Evolutionary conservation across 2,113 vertebrate genomes (phyloP), one percentile per base, ranked within the genome.

Genomic region (Pristiophorus japonicus): DNA sequence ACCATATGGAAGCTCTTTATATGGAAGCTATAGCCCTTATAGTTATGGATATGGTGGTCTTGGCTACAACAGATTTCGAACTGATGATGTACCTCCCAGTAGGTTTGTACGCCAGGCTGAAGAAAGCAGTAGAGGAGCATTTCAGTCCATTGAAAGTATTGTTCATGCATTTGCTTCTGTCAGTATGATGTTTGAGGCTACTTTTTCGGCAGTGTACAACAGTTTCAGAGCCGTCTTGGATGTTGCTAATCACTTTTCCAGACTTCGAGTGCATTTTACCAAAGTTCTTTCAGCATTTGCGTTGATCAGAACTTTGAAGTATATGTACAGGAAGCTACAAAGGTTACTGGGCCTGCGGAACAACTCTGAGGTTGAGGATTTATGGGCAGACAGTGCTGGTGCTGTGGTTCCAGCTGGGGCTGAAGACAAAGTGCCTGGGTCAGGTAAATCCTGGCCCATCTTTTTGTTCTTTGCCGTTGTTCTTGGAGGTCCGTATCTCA

Each of bases 181-280:
- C 95, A 99, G 99, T 97, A 99, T 99, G 99, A 99, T 99, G 99
- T 97, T 99, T 98, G 99, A 99, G 59, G 99, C 99, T 62, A 99
- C 99, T 30, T 99, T 99, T 96, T 99, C 99, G 0, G 99, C 99
- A 0, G 98, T 99, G 10, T 99, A 99, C 96, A 99, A 99, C 97
- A 99, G 99, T 96, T 99, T 99, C 96, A 98, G 99, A 0, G 99
- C 99, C 0, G 99, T 99, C 51, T 96, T 99, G 96, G 99, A 99
- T 94, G 99, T 99, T 62, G 99, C 99, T 94, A 99, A 99, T 96
- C 99, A 99, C 96, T 98, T 99, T 90, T 99, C 99, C 0, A 97
- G 99, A 95, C 97, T 99, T 95, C 99, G 98, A 59, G 96, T 98
- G 27, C 99, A 99, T 96, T 99, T 99, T 96, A 98, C 99, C 93